Conservation (phyloP, 2,113 vertebrate species). For the sheep (Ovis aries) region DNA sequence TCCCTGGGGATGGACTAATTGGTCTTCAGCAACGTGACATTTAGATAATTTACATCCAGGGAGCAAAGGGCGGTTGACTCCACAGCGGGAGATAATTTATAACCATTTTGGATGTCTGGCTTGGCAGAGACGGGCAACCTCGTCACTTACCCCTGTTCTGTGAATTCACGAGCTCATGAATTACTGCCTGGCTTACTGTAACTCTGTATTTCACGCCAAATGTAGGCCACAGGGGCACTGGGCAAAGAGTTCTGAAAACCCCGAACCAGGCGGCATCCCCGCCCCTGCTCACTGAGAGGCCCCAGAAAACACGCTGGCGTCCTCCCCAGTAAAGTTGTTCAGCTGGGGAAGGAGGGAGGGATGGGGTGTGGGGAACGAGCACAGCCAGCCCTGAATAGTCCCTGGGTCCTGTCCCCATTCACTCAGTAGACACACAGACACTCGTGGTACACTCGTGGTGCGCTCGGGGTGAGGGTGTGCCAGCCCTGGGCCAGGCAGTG, state of each 20-base stretch:
- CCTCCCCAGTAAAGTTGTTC: not conserved
- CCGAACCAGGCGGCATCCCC: no score
- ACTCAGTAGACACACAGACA: rapidly evolving
- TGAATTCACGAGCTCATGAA: not conserved
- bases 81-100: not conserved
- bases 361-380: rapidly evolving
- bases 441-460: rapidly evolving
- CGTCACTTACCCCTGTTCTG: not conserved
- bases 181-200: not conserved
- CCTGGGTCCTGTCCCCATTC: not conserved
- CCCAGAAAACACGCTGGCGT: not conserved
- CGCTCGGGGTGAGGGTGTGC: not conserved
- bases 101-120: not conserved
- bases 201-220: not conserved
- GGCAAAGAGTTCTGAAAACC: not conserved
- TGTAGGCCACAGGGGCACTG: not conserved
- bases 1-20: not conserved
- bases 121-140: not conserved
- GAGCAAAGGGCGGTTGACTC: not conserved
- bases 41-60: not conserved
- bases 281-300: not conserved
- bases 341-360: not conserved
- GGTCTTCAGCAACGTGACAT: not conserved
- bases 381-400: not conserved
- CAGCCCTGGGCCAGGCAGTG: not conserved